These are phyloP conservation scores for Axea sp. DNA, from an alignment of 2,888 invertebrate genomes.

Conservation along the genomic window DNA sequence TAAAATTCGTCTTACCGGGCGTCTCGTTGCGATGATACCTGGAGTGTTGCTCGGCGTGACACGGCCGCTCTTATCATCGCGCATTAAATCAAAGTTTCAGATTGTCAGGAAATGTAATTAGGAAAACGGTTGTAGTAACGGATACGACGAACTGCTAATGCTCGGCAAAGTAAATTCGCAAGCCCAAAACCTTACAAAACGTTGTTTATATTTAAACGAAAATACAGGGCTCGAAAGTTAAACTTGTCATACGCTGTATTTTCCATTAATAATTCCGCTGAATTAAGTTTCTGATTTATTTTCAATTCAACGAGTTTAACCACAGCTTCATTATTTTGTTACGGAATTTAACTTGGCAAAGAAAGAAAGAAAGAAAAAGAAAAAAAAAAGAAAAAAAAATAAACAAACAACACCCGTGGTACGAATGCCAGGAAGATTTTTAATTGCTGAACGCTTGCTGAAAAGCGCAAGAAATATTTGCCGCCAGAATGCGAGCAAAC, in stretches of 20 bases:
- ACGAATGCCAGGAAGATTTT: slow-evolving; percentile 2
- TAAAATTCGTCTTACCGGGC: too few relatives aligned
- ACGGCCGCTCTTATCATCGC: slow-evolving; percentile 39
- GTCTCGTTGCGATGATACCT: too few relatives aligned
- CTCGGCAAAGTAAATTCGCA: slow-evolving; percentile 40
- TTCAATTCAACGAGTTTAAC: slow-evolving; percentile 2
- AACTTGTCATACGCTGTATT: slow-evolving; percentile 26
- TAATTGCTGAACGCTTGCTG: slow-evolving; percentile 7
- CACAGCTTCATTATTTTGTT: slow-evolving; percentile 18
- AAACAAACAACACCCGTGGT: too few relatives aligned
- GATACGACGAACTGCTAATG: slow-evolving; percentile 40
- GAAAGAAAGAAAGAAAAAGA: too few relatives aligned
- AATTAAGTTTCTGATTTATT: slow-evolving; percentile 25
- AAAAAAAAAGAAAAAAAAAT: too few relatives aligned
- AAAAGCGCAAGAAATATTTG: background rate
- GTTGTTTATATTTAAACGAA: slow-evolving; percentile 35
- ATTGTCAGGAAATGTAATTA: slow-evolving; percentile 65
- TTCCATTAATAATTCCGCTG: slow-evolving; percentile 45
- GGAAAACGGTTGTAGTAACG: slow-evolving; percentile 57
- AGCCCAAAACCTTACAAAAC: slow-evolving; percentile 55
- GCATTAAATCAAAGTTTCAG: slow-evolving; percentile 58
- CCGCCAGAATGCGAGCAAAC: too few relatives aligned
- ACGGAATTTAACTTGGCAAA: slow-evolving; percentile 10
- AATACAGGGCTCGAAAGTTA: slow-evolving; percentile 22
- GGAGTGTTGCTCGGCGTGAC: slow-evolving; percentile 18